Conservation (phyloP, 2,797 vertebrate genomes). For the Vireo griseus region DNA sequence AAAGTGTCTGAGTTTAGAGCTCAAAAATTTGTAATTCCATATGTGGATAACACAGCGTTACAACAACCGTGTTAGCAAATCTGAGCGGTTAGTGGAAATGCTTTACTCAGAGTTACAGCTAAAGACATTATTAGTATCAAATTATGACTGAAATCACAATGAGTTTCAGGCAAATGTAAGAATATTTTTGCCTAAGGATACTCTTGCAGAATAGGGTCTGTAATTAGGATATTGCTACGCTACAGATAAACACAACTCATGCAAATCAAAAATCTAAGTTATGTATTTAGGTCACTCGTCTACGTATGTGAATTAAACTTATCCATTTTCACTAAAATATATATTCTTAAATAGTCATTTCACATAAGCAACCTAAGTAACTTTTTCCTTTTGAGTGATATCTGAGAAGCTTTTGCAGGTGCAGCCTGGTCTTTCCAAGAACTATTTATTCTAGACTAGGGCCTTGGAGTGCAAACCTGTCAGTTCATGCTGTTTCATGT, state of each 20-base stretch:
- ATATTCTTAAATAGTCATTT: neutral
- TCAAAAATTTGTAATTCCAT: neutral
- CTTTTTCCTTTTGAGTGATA: neutral
- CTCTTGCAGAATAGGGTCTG: neutral
- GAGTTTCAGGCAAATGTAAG: neutral
- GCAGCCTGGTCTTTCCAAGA: neutral
- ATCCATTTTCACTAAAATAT: neutral
- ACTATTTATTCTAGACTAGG: neutral
- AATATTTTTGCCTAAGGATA: neutral
- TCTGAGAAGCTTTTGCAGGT: neutral
- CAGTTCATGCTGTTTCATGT: neutral
- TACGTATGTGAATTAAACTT: neutral
- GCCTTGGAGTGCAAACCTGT: neutral
- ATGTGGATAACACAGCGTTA: neutral
- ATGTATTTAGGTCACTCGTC: conserved; percentile 8
- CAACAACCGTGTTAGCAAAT: neutral
- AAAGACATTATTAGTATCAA: neutral
- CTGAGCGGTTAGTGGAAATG: neutral
- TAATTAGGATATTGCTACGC: neutral
- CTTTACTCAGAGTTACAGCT: neutral
- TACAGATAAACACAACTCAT: neutral
- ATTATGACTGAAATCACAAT: neutral
- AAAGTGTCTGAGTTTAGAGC: neutral
- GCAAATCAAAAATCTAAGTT: neutral
- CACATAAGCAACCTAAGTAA: neutral